Evolutionary conservation across 2,888 invertebrate species (phyloP).

Genomic region (Alitta virens): DNA sequence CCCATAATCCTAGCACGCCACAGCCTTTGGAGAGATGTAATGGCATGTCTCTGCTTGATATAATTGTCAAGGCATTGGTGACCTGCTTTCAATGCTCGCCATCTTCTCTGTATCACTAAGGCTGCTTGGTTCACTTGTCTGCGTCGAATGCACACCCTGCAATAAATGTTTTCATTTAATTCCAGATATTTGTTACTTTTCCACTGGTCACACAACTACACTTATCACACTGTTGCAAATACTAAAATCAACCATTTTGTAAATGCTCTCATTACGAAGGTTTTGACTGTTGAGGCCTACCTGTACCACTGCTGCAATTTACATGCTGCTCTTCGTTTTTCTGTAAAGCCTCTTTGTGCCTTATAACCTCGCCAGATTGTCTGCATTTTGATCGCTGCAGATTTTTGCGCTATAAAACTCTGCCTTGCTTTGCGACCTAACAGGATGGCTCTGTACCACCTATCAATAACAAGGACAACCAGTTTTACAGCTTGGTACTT

Average conservation of each 20-base stretch:
- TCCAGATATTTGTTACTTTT: no score
- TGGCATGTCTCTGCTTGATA: background rate
- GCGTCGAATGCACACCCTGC: no score
- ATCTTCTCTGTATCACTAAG: background rate
- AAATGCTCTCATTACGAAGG: no score
- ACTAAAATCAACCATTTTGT: no score
- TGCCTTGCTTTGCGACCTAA: background rate
- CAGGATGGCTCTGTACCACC: background rate
- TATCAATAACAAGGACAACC: slow-evolving; percentile 7
- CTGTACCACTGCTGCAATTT: background rate
- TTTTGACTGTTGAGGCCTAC: no score
- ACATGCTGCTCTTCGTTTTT: background rate
- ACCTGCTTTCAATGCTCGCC: background rate
- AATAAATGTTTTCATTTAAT: no score
- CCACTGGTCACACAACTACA: no score
- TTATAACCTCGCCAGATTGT: slow-evolving; percentile 48
- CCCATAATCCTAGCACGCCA: background rate
- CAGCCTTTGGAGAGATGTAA: background rate
- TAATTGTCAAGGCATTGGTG: background rate
- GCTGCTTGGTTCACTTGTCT: background rate
- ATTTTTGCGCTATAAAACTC: background rate
- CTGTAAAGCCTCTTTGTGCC: background rate
- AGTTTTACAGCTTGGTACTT: background rate
- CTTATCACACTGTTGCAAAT: no score
- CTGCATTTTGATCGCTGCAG: slow-evolving; percentile 53